phyloP scores from a whole-genome alignment of 2,113 vertebrate species.

The Pseudopipra pipra region DNA sequence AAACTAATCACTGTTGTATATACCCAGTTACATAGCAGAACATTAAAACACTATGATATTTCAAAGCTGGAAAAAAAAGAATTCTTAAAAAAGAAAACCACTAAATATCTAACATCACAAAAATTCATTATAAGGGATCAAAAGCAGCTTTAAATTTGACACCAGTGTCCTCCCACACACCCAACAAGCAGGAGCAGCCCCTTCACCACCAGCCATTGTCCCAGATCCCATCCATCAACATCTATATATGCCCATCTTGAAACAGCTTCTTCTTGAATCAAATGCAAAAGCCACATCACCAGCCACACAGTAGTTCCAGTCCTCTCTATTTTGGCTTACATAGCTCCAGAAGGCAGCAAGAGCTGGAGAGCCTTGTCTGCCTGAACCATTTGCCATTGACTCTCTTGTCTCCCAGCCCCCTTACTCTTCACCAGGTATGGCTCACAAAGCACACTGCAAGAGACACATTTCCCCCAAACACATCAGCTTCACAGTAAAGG shows the following conservation, averaged over 20 bases:
- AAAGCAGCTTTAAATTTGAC: conserved; percentile 7
- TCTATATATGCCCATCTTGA: not conserved
- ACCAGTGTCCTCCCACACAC: not conserved
- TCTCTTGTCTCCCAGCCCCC: not conserved
- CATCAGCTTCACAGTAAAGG: not conserved
- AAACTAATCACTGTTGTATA: not conserved
- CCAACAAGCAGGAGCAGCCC: not conserved
- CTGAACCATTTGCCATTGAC: not conserved
- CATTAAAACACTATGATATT: conserved; percentile 13
- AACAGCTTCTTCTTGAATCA: not conserved
- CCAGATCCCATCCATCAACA: not conserved
- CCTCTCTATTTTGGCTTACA: not conserved
- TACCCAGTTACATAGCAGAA: not conserved
- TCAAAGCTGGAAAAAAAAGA: not conserved
- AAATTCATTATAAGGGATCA: not conserved
- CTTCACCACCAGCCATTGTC: not conserved
- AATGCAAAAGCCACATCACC: not conserved
- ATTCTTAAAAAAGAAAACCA: not conserved
- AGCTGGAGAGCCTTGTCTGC: not conserved
- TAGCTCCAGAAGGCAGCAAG: not conserved
- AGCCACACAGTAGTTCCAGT: not conserved
- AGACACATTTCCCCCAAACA: not conserved
- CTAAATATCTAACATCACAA: not conserved
- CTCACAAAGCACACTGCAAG: not conserved
- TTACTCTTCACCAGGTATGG: not conserved